These are phyloP conservation scores for Amazona finschi DNA, from an alignment of 2,797 vertebrate genomes.

Conservation along the genomic window DNA sequence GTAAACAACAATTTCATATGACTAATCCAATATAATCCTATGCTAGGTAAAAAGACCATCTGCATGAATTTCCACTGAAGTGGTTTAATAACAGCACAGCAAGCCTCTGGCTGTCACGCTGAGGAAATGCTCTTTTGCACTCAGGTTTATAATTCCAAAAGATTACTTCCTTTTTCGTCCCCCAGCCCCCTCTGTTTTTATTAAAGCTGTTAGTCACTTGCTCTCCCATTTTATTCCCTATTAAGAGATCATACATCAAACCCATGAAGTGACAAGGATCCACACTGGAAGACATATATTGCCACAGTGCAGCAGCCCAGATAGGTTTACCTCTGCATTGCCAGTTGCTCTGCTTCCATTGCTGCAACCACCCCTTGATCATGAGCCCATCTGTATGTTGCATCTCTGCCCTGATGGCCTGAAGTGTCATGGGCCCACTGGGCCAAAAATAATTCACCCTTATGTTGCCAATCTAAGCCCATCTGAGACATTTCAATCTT, in stretches of 20 bases:
- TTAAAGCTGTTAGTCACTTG: neutral
- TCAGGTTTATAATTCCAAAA: neutral
- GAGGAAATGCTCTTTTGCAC: neutral
- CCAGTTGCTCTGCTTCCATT: neutral
- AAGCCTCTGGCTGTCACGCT: neutral
- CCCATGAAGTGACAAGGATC: neutral
- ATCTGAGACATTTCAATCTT: neutral
- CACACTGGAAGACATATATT: neutral
- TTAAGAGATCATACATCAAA: neutral
- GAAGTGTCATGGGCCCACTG: neutral
- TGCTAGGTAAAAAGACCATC: slow-evolving; percentile 30
- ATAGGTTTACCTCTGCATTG: neutral
- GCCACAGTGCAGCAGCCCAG: neutral
- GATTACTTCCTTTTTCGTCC: neutral
- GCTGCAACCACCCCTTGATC: neutral
- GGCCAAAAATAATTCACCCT: neutral
- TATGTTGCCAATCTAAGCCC: neutral
- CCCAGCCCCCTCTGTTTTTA: neutral
- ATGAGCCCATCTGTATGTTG: neutral
- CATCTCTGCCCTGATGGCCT: neutral
- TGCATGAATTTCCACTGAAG: neutral
- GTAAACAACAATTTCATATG: slow-evolving; percentile 52
- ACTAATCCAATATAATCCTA: slow-evolving; percentile 55
- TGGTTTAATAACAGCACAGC: slow-evolving; percentile 6
- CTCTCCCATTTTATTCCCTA: neutral